Conservation (phyloP, 2,113 vertebrate genomes). For the Accipiter cooperii region DNA sequence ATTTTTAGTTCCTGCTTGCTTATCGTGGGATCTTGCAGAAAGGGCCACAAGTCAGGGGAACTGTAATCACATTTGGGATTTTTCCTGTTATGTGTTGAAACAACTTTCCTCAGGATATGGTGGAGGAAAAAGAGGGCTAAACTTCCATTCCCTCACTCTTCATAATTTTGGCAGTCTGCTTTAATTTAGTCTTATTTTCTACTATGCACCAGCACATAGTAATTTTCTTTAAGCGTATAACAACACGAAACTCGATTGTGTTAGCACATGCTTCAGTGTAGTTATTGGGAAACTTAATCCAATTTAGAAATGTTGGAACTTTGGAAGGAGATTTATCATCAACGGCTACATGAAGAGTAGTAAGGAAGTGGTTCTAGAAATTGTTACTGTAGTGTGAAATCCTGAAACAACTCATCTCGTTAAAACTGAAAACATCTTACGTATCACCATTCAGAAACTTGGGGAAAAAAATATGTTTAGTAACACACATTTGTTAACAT, state of each 20-base stretch:
- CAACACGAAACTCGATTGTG: neutral
- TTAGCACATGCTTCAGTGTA: neutral
- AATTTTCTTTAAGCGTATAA: neutral
- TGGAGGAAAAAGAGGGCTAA: neutral
- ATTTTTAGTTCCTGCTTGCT: conserved; percentile 31
- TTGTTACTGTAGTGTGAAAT: neutral
- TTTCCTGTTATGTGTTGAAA: neutral
- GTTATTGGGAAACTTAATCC: neutral
- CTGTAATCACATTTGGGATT: neutral
- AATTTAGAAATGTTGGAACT: neutral
- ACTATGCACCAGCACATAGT: neutral
- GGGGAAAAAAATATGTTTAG: neutral
- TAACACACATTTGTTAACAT: neutral
- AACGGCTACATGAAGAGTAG: neutral
- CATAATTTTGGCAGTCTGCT: neutral
- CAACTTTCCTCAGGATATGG: neutral
- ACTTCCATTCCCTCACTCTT: neutral
- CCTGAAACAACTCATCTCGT: neutral
- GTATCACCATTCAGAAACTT: neutral
- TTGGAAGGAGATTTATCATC: neutral
- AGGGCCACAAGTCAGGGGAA: neutral
- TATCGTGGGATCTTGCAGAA: neutral
- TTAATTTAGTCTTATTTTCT: neutral
- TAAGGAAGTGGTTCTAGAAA: neutral
- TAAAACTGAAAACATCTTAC: neutral